A percentile compares a stretch with the other conserved stretches of the same genome.
Conservation (phyloP, 2,888 invertebrate genomes). For the Mongoloraphidia duomilia region DNA sequence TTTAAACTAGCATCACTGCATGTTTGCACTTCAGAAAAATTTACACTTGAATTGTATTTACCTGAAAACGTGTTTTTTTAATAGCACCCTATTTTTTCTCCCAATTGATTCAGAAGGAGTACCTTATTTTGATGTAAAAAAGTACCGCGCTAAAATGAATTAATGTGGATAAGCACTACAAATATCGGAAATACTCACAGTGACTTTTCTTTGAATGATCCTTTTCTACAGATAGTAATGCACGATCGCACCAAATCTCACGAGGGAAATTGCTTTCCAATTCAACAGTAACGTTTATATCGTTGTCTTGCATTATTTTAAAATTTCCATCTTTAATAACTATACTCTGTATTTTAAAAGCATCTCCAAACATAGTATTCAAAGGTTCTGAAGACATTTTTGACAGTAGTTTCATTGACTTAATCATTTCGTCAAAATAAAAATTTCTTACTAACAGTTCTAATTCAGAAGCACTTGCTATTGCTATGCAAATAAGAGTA, state of each 20-base stretch:
- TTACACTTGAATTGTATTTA: no score
- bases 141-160: no score
- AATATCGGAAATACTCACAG: no score
- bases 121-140: no score
- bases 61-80: no score
- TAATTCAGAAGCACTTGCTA: conserved; percentile 61
- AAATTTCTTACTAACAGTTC: conserved; percentile 58
- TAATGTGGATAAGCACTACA: no score
- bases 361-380: conserved; percentile 27
- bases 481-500: conserved; percentile 44
- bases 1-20: conserved; percentile 36
- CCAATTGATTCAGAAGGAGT: no score
- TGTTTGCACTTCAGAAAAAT: no score
- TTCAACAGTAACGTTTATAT: conserved; percentile 37
- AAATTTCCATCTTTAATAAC: conserved; percentile 20
- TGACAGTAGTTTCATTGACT: conserved; percentile 39
- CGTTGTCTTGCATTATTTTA: conserved; percentile 41
- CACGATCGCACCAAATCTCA: conserved; percentile 45
- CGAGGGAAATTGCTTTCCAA: conserved; percentile 47
- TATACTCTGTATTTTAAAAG: conserved; percentile 31
- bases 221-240: conserved; percentile 47
- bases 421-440: conserved; percentile 74
- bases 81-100: no score
- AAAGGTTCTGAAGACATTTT: conserved; percentile 20
- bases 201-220: not conserved